Percentiles rank a stretch among this genome's conserved stretches.
These are phyloP conservation scores for Heliconius charithonia DNA, from an alignment of 2,888 invertebrate species.

Conservation along the genomic window DNA sequence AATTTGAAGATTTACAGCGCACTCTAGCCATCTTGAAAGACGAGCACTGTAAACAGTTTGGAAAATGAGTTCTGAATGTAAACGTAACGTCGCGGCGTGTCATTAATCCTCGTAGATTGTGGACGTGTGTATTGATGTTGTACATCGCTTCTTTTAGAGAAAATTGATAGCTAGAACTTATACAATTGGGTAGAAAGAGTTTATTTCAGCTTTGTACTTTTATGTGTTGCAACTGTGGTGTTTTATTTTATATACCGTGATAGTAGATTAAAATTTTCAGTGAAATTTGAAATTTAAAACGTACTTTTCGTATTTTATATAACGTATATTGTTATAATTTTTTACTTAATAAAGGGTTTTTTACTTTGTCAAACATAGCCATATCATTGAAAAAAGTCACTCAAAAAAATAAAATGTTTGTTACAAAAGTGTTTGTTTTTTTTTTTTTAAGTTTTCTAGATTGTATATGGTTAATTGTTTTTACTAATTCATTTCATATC, in stretches of 20 bases:
- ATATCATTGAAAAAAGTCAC: neutral
- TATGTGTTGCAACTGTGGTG: neutral
- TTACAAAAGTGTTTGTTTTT: too few relatives aligned
- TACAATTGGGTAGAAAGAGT: neutral
- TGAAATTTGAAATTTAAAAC: neutral
- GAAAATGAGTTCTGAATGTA: constrained; percentile 32
- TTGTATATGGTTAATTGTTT: too few relatives aligned
- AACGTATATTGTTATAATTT: too few relatives aligned
- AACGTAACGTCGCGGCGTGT: constrained; percentile 29
- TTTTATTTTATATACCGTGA: too few relatives aligned
- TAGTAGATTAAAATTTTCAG: too few relatives aligned
- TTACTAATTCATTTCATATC: too few relatives aligned
- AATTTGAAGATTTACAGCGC: constrained; percentile 57
- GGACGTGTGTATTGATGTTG: constrained; percentile 25
- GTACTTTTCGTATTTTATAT: too few relatives aligned
- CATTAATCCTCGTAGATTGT: constrained; percentile 29
- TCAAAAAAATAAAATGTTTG: neutral
- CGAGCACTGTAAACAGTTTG: constrained; percentile 51
- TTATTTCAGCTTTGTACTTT: too few relatives aligned
- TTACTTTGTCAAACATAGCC: too few relatives aligned
- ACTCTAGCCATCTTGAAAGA: constrained; percentile 52
- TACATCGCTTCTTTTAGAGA: constrained; percentile 16
- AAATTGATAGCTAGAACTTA: constrained; percentile 2
- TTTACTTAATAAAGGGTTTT: neutral
- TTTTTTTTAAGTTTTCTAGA: too few relatives aligned